phyloP scores from a whole-genome alignment of 2,888 invertebrate species.

The Muschampia plurimacula region DNA sequence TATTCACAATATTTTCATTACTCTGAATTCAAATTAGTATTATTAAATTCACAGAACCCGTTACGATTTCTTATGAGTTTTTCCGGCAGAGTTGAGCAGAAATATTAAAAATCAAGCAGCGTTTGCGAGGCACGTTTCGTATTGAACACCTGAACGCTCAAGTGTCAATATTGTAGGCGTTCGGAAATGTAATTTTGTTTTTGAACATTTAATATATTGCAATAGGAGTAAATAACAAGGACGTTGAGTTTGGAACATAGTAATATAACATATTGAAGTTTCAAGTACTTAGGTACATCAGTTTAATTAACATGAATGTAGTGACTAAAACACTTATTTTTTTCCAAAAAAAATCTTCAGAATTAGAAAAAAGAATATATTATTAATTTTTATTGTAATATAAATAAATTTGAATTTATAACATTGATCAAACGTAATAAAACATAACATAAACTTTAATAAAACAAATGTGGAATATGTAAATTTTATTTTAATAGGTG shows the following conservation, averaged over 20 bases:
- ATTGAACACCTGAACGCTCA: constrained; percentile 33
- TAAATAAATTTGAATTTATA: too few relatives aligned
- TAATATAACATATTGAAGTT: too few relatives aligned
- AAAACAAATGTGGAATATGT: too few relatives aligned
- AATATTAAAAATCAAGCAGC: constrained; percentile 25
- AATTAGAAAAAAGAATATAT: too few relatives aligned
- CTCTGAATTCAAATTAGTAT: constrained; percentile 1
- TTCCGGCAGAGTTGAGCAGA: not conserved
- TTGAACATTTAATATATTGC: not conserved
- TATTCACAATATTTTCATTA: constrained; percentile 1
- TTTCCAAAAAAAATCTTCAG: too few relatives aligned
- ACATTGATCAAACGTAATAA: too few relatives aligned
- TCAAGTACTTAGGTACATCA: too few relatives aligned
- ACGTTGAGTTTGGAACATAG: not conserved
- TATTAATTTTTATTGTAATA: too few relatives aligned
- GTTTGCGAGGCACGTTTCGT: constrained; percentile 27
- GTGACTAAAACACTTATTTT: too few relatives aligned
- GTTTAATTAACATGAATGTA: too few relatives aligned
- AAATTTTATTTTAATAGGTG: too few relatives aligned
- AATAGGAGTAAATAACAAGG: not conserved
- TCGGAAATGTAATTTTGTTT: constrained; percentile 28
- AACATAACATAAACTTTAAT: too few relatives aligned
- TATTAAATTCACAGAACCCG: constrained; percentile 7
- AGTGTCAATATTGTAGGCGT: constrained; percentile 32
- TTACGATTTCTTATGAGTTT: constrained; percentile 11